These are phyloP conservation scores for Erebia epiphron DNA, from an alignment of 2,888 invertebrate species.

Conservation along the genomic window DNA sequence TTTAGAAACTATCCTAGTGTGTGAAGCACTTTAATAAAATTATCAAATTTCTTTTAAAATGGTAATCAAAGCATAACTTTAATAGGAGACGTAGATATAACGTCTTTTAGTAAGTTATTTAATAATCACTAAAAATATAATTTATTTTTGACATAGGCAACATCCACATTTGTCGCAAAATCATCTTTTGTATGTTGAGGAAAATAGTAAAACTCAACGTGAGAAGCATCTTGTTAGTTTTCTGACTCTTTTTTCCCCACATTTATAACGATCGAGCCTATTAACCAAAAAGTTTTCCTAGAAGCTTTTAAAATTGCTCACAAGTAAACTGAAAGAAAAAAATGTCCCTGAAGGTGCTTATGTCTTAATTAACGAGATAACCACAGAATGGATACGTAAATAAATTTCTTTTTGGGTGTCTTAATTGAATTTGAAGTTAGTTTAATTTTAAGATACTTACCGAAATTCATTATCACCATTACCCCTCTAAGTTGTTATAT, in stretches of 20 bases:
- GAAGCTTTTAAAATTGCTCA: constrained; percentile 19
- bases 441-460: no score
- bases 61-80: no score
- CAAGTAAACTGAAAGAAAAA: constrained; percentile 14
- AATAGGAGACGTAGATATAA: no score
- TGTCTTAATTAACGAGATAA: no score
- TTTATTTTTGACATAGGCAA: neutral
- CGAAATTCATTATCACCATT: no score
- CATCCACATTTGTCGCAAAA: neutral
- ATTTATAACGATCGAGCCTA: constrained; percentile 14
- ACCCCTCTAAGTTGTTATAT: no score
- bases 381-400: no score
- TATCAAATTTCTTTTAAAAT: no score
- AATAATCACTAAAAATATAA: neutral
- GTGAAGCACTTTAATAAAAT: no score
- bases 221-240: neutral
- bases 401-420: no score
- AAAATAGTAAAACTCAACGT: neutral
- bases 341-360: neutral
- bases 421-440: no score
- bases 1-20: no score
- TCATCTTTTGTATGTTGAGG: neutral
- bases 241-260: constrained; percentile 5
- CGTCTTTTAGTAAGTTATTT: neutral
- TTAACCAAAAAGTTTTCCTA: constrained; percentile 5